Conservation (phyloP, 2,888 invertebrate genomes). For the Amphiduros pacificus region DNA sequence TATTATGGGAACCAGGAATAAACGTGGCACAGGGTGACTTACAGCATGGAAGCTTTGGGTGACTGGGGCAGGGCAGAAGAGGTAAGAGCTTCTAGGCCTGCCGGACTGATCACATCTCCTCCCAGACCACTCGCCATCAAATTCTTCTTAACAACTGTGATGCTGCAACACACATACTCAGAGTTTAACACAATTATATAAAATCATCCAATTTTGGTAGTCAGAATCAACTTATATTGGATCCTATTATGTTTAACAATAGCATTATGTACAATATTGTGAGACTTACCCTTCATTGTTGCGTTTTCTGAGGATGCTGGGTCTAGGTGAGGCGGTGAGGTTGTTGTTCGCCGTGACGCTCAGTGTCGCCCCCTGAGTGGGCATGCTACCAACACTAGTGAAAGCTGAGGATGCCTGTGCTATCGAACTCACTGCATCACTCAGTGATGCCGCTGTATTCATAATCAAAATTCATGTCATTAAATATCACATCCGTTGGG, state of each 20-base stretch:
- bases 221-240: too few species aligned
- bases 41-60: conserved; percentile 19
- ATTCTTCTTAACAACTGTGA: conserved; percentile 16
- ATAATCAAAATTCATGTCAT: too few species aligned
- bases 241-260: too few species aligned
- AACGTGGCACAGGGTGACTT: not conserved
- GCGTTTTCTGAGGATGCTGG: conserved; percentile 84
- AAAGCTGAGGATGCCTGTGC: not conserved
- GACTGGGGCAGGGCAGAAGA: not conserved
- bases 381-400: not conserved
- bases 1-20: not conserved
- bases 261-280: too few species aligned
- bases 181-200: too few species aligned
- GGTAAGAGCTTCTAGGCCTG: not conserved
- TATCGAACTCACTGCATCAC: not conserved
- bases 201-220: too few species aligned
- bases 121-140: conserved; percentile 13
- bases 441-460: not conserved
- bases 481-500: too few species aligned
- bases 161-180: not conserved
- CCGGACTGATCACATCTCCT: conserved; percentile 13
- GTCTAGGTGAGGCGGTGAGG: conserved; percentile 71
- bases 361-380: not conserved
- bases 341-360: conserved; percentile 25
- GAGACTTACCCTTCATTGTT: conserved; percentile 75